Percentiles rank a stretch among this genome's conserved stretches.
Conservation (phyloP, 2,797 vertebrate species). For the Thripadectes ignobilis region DNA sequence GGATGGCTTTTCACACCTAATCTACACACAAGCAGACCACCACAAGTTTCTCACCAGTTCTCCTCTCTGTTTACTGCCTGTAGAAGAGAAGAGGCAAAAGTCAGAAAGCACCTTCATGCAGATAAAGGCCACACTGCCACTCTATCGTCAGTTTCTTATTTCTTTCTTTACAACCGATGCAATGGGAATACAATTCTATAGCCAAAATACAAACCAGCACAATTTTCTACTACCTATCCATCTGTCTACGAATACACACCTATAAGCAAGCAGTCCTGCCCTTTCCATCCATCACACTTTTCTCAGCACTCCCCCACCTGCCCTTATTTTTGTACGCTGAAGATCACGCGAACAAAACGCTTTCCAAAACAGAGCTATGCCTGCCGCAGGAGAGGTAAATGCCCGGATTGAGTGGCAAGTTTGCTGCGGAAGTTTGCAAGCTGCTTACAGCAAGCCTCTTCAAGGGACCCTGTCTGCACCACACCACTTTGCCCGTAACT, state of each 20-base stretch:
- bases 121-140: not conserved
- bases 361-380: not conserved
- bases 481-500: constrained; percentile 40
- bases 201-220: not conserved
- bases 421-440: not conserved
- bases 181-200: not conserved
- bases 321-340: not conserved
- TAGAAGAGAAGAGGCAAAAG: not conserved
- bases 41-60: not conserved
- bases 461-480: not conserved
- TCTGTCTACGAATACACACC: not conserved
- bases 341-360: not conserved
- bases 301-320: not conserved
- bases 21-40: not conserved
- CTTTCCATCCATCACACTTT: not conserved
- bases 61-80: not conserved
- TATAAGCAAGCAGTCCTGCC: not conserved
- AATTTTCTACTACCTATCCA: not conserved
- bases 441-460: not conserved
- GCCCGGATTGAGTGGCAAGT: not conserved
- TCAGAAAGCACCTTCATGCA: not conserved
- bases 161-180: not conserved
- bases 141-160: not conserved
- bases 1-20: not conserved
- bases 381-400: not conserved